Evolutionary conservation across 2,797 vertebrate species (phyloP), one percentile per base, ranked within the genome.

Genomic region (Schizopygopsis pylzovi): DNA sequence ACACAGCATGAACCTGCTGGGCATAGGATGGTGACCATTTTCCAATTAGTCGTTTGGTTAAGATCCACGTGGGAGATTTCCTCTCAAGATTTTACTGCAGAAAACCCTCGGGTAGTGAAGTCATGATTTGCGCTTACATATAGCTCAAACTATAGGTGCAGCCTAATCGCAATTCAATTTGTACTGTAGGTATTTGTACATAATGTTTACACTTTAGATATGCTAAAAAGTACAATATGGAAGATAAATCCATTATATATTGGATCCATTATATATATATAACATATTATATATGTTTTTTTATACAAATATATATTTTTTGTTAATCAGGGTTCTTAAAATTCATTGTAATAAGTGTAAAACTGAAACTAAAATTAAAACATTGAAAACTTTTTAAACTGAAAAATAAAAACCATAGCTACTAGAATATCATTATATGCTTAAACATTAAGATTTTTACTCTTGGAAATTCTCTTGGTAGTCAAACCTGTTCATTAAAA

Each of bases 31-130:
- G 37, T 49, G 78, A 39, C 47, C 2, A 81, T 89, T 89, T 85
- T 75, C 80, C 61, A 18, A 89, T 83, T 85, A 88, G 78, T 49
- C 52, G 22, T 79, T 84, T 85, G 67, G 81, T 73, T 45, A 84
- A 82, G 25, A 79, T 80, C 63, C 75, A 80, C 56, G 43, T 22
- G 22, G 82, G 85, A 86, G 41, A 79, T 41, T 83, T 81, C 70
- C 79, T 88, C 54, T 81, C 37, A 49, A 28, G 47, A 73, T 45
- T 82, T 88, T 72, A 85, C 82, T 49, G 87, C 65, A 73, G 4
- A 20, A 45, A 77, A 41, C 33, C 73, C 70, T 41, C 43, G 16
- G 79, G 70, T 25, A 15, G 6, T n/a, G 6, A 49, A 63, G n/a
- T 37, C 20, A 6, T 75, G 75, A 72, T 22, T 49, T 78, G 7